These are phyloP conservation scores for Nothocercus nigrocapillus DNA, from an alignment of 2,113 vertebrate genomes.

Conservation along the genomic window DNA sequence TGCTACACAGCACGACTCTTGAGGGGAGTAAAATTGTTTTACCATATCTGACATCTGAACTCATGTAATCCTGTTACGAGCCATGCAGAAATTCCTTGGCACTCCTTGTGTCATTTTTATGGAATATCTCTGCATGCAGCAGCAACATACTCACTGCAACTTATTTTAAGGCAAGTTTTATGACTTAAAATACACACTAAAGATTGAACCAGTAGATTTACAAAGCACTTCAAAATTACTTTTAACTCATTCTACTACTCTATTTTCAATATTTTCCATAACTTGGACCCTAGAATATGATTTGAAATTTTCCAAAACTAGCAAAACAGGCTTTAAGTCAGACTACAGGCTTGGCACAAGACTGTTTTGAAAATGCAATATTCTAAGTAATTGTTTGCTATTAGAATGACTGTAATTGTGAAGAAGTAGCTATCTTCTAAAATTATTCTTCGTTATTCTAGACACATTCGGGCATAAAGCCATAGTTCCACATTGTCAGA, in stretches of 20 bases:
- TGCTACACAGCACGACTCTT: neutral
- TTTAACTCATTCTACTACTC: neutral
- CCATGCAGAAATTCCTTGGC: neutral
- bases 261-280: neutral
- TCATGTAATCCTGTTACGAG: neutral
- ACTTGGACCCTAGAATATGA: neutral
- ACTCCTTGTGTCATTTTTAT: neutral
- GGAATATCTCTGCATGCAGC: neutral
- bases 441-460: slow-evolving; percentile 63
- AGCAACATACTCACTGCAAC: neutral
- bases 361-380: slow-evolving; percentile 58
- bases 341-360: slow-evolving; percentile 31
- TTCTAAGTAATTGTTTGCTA: slow-evolving; percentile 46
- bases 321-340: neutral
- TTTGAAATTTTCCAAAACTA: neutral
- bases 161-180: neutral
- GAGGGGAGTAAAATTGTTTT: neutral
- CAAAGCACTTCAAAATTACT: neutral
- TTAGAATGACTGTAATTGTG: slow-evolving; percentile 46
- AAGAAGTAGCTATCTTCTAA: slow-evolving; percentile 63
- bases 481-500: slow-evolving; percentile 24
- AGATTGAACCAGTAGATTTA: neutral
- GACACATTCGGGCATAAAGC: slow-evolving; percentile 21
- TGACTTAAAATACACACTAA: neutral
- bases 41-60: neutral